Percentiles rank a stretch among this genome's conserved stretches.
These are phyloP conservation scores for Macaria notata DNA, from an alignment of 2,888 invertebrate genomes.

Conservation along the genomic window DNA sequence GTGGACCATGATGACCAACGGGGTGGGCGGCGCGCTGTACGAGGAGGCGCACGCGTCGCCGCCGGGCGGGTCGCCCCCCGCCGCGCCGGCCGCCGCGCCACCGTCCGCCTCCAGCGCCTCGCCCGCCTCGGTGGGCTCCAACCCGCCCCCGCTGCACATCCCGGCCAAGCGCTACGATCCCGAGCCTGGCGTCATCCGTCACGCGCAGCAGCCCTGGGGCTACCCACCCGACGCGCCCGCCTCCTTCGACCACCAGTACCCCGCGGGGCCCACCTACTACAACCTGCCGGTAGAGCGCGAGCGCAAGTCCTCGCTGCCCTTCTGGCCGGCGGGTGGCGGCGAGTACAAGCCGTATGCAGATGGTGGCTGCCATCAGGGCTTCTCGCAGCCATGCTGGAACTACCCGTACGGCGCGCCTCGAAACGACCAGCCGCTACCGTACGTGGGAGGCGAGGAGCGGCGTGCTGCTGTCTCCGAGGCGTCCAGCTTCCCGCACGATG, in stretches of 20 bases:
- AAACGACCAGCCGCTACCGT: conserved; percentile 86
- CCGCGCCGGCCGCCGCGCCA: conserved; percentile 86
- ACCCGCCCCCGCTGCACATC: conserved; percentile 92
- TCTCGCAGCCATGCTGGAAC: conserved; percentile 89
- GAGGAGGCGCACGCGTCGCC: conserved; percentile 86
- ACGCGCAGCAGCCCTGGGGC: conserved; percentile 89
- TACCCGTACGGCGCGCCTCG: conserved; percentile 85
- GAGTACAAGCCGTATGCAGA: conserved; percentile 84
- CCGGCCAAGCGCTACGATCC: conserved; percentile 91
- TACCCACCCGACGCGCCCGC: conserved; percentile 87
- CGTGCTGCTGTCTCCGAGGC: conserved; percentile 85
- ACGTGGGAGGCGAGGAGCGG: conserved; percentile 87
- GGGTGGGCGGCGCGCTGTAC: conserved; percentile 89
- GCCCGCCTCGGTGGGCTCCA: conserved; percentile 84
- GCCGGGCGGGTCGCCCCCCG: conserved; percentile 83
- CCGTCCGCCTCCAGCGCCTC: conserved; percentile 80
- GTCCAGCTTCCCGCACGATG: conserved; percentile 87
- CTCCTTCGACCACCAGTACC: conserved; percentile 86
- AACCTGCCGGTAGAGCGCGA: conserved; percentile 86
- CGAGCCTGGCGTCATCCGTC: conserved; percentile 88
- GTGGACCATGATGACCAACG: conserved; percentile 91
- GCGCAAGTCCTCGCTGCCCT: conserved; percentile 85
- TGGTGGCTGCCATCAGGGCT: conserved; percentile 86
- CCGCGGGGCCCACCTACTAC: conserved; percentile 87
- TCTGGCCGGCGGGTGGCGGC: conserved; percentile 85